Conservation (phyloP, 2,113 vertebrate species). For the Micronycteris hirsuta region DNA sequence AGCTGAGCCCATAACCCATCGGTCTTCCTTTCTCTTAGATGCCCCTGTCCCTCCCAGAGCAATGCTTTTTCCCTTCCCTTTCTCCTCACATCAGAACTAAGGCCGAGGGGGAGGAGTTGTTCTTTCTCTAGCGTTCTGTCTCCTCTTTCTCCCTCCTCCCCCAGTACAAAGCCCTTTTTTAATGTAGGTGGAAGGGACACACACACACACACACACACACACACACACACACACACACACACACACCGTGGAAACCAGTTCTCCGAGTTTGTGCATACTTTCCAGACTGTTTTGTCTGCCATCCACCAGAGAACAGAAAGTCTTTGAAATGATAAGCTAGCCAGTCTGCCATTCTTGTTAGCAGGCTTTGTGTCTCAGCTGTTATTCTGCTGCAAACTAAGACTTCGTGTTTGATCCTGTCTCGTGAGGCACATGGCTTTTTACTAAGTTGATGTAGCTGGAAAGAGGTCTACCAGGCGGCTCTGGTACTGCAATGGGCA, state of each 20-base stretch:
- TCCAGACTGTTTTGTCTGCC: slow-evolving; percentile 18
- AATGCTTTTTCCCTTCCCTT: neutral
- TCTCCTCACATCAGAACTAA: neutral
- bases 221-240: neutral
- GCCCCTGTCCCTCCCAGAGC: neutral
- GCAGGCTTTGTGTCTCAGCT: neutral
- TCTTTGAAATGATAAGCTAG: slow-evolving; percentile 33
- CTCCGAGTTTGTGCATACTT: neutral
- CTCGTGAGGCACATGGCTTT: neutral
- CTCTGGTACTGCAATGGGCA: neutral
- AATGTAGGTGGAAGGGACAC: neutral
- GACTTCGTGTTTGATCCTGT: neutral
- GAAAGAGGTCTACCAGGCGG: neutral
- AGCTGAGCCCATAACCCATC: neutral
- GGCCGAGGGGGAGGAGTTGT: too few relatives aligned
- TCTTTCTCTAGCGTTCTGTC: neutral
- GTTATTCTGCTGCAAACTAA: neutral
- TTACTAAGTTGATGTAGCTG: neutral
- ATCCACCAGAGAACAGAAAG: slow-evolving; percentile 22
- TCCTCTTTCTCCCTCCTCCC: neutral
- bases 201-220: neutral
- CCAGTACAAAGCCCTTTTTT: slow-evolving; percentile 16
- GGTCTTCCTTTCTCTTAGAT: neutral
- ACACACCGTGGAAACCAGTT: neutral
- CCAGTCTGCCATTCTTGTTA: neutral